A percentile compares a stretch with the other conserved stretches of the same genome.
Evolutionary conservation across 1,140 invertebrate genomes (phyloP).

Genomic region (Meloidogyne chitwoodi): DNA sequence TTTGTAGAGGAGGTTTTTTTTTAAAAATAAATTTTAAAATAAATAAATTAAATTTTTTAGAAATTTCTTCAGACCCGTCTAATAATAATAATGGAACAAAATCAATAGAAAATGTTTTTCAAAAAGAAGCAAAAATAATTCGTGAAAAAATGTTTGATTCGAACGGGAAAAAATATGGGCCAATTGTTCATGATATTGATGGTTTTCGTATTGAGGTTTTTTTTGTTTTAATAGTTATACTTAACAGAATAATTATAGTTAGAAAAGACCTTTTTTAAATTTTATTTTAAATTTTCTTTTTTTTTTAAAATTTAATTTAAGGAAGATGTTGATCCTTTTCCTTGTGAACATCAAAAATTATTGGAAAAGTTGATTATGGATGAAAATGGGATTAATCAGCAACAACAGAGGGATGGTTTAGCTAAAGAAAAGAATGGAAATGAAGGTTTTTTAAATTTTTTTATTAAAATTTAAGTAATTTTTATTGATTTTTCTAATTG

Average conservation of each 20-base stretch:
- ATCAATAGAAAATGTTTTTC: slow-evolving; percentile 20
- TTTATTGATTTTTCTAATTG: not conserved
- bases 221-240: too few species aligned
- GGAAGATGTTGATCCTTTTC: slow-evolving; percentile 25
- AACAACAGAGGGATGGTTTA: not conserved
- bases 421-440: not conserved
- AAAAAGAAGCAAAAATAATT: slow-evolving; percentile 19
- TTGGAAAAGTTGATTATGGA: slow-evolving; percentile 8
- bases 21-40: not conserved
- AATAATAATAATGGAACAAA: not conserved
- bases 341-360: slow-evolving; percentile 17
- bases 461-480: too few species aligned
- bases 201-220: slow-evolving; percentile 23
- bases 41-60: not conserved
- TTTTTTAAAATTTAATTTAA: not conserved
- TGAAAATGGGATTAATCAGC: not conserved
- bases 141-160: slow-evolving; percentile 18
- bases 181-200: slow-evolving; percentile 21
- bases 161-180: not conserved
- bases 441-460: not conserved
- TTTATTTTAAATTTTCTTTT: not conserved
- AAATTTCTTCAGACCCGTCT: not conserved
- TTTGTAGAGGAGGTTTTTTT: slow-evolving; percentile 12
- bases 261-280: too few species aligned
- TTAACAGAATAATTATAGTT: too few species aligned